Evolutionary conservation across 2,113 vertebrate genomes (phyloP), one percentile per base, ranked within the genome.

Genomic region (Tylochromis polylepis): DNA sequence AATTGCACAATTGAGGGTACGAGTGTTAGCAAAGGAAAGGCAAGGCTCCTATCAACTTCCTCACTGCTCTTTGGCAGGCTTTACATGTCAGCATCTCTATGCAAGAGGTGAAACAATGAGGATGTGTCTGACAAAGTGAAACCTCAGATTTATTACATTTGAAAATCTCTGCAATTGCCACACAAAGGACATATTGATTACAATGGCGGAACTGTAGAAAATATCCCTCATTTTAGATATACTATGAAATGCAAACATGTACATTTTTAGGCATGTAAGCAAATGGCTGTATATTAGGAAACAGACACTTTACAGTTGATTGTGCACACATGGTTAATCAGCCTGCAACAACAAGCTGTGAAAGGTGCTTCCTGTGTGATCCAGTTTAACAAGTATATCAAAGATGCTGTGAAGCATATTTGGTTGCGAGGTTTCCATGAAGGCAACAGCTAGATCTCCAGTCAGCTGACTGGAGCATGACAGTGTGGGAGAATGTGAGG

Each of bases 401-500:
- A 80, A 82, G 86, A 84, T 72, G 72, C 79, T 75, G 87, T 7
- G 29, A 56, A 15, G 38, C 34, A 49, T 29, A 70, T 75, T 84
- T 82, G 10, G 57, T 89, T 38, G 31, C 24, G 24, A 88, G 56
- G 82, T 89, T 91, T 93, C 92, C 81, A 90, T 88, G 27, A 89
- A 92, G 90, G 85, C 85, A 88, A 87, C 83, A 79, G 89, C 70
- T 86, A 92, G 70, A 79, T 84, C 85, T 86, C 84, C 90, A 90
- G 93, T 96, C 95, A 96, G 94, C 95, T 96, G 95, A 95, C 92
- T 94, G 92, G 88, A 95, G 93, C 92, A 93, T 95, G 96, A 96
- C 94, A 91, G 89, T 92, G 87, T 88, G 85, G 83, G 85, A 89
- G 94, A 96, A 96, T 95, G 89, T 29, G 72, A 92, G 86, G 94